Base-by-base conservation (phyloP, 2,888 invertebrate species). In the Atethmia centrago region DNA sequence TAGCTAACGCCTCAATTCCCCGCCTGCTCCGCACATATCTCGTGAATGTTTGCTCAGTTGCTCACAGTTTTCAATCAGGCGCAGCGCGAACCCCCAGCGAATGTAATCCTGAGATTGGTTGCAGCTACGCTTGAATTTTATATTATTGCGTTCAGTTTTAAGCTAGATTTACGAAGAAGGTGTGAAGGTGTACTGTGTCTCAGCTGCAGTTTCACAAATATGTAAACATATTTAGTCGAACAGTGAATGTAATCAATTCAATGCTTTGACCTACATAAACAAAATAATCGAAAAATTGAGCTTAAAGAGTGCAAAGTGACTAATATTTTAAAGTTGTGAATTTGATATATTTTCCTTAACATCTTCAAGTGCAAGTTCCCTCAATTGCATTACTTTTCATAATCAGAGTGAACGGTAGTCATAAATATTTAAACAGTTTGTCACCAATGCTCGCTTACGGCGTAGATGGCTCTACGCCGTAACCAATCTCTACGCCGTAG, bases 41-140 rank as follows among this genome's bases (percentile, higher is more conserved):
- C 19, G 31, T 53, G 55, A 68, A 77, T 80, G 68, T 82, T 82
- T 82, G 59, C 68, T 51, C 80, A 82, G 82, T 64, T 47, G 69
- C 56, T 77, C 66, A 28, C 69, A 72, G 80, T 67, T 81, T 79
- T 72, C 84, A 85, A 85, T 85, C 84, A 77, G 63, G 64, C 58
- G 67, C 66, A 49, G 66, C 47, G 58, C 16, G 40, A 45, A 42
- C 40, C 42, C 51, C 19, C 59, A 36, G 53, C 70, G 28, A n/a
- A 40, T 51, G 51, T 81, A 83, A 85, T 85, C 83, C 85, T 65
- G 62, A 83, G 81, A 85, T 83, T 85, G 84, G 53, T 53, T 82
- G 55, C 63, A 65, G 72, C 63, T 56, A 14, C 59, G 45, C 61
- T 25, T 62, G 61, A 67, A 77, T 72, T 74, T 74, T 76, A 62